Conservation (phyloP, 2,113 vertebrate genomes). For the Atlantisia rogersi region DNA sequence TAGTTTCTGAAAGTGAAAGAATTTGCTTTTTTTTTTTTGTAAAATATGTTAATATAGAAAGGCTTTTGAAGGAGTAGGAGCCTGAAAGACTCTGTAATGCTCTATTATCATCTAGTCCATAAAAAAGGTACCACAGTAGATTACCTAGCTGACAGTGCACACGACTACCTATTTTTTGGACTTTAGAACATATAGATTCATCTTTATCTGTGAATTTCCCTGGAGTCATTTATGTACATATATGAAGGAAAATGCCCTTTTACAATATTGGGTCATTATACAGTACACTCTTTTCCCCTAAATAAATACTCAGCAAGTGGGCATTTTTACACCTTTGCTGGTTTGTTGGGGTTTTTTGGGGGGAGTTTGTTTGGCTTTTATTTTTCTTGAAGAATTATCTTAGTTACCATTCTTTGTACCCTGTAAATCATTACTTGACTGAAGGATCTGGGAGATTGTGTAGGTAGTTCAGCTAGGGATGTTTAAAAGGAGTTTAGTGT, state of each 20-base stretch:
- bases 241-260: background rate
- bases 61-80: background rate
- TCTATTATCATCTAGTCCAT: background rate
- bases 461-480: background rate
- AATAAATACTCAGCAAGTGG: background rate
- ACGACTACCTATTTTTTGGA: background rate
- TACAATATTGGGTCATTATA: background rate
- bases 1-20: background rate
- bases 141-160: background rate
- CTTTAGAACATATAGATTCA: background rate
- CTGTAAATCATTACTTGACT: background rate
- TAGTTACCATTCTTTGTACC: background rate
- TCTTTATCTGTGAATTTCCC: background rate
- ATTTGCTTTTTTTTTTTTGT: background rate
- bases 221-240: background rate
- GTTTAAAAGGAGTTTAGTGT: background rate
- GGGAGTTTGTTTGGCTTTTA: background rate
- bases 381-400: background rate
- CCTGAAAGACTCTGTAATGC: background rate
- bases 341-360: background rate
- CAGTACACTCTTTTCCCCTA: background rate
- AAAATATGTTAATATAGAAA: conserved; percentile 1
- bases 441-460: background rate
- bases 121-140: background rate
- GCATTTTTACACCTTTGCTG: background rate